Evolutionary conservation across 2,113 vertebrate species (phyloP), one percentile per base, ranked within the genome.

Genomic region (Mugil cephalus): DNA sequence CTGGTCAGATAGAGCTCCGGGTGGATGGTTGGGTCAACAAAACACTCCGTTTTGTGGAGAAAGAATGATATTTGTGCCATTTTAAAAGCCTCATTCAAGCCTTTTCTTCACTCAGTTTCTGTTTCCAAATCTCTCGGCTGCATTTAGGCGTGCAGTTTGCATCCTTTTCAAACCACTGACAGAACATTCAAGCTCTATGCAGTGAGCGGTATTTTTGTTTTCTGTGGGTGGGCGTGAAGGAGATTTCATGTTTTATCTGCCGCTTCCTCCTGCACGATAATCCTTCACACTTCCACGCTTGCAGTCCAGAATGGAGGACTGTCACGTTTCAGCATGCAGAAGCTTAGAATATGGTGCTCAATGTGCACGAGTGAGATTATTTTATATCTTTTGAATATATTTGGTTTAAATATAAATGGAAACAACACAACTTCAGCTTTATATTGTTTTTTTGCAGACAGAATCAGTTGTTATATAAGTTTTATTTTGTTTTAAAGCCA

Each of bases 181-280:
- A 24, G 46, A 55, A 48, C 51, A 2, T 30, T 1, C 0, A 39
- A 39, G 46, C 46, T 30, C 24, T 30, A 30, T 38, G 43, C 47
- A 47, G n/a, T n/a, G n/a, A 5, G 6, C 48, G 2, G 10, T 10
- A 11, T 15, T 30, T 24, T 35, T 69, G 10, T 51, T 19, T 15
- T 35, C 59, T 43, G 72, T 81, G 79, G 79, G 67, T 10, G 79
- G 67, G 21, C 11, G 21, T 18, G 35, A 66, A 52, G 53, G 66
- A 30, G 66, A 75, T 65, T 60, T 74, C 1, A 5, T 35, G 13
- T 64, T 60, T 75, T 48, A 58, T 75, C 42, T n/a, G 34, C 5
- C 1, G 24, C 24, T 30, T 53, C 36, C 46, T 63, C 56, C 56
- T 17, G 58, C 11, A 36, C 21, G 47, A 10, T 76, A 71, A 76